phyloP scores from a whole-genome alignment of 2,113 vertebrate species.

The Heterotilapia buettikoferi region DNA sequence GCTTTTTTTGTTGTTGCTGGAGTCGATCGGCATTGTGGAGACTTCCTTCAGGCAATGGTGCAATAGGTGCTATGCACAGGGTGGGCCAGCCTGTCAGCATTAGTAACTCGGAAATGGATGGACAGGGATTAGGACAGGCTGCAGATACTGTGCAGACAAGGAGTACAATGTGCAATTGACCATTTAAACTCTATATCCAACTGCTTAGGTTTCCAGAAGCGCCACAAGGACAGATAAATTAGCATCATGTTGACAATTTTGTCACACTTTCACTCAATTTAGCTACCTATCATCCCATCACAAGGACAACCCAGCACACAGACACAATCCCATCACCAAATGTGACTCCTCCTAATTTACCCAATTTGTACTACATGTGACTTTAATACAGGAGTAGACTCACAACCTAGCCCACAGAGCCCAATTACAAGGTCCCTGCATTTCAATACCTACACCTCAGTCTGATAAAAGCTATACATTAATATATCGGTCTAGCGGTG shows the following conservation, averaged over 20 bases:
- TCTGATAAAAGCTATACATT: background rate
- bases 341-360: background rate
- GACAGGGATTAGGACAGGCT: constrained; percentile 36
- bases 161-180: background rate
- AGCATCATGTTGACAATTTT: background rate
- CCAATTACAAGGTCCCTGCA: constrained; percentile 41
- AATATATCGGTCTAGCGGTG: background rate
- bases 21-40: background rate
- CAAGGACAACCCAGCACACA: background rate
- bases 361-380: constrained; percentile 3
- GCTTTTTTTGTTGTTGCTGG: background rate
- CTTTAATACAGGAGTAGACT: constrained; percentile 16
- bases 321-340: background rate
- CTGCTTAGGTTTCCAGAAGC: background rate
- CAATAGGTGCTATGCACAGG: background rate
- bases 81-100: constrained; percentile 8
- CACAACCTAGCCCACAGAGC: constrained; percentile 5
- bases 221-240: background rate
- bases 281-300: background rate
- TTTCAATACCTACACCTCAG: background rate
- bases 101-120: background rate
- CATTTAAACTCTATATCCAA: constrained; percentile 12
- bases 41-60: background rate
- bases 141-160: constrained; percentile 11
- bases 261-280: background rate